A percentile compares a stretch with the other conserved stretches of the same genome.
These are phyloP conservation scores for Macaria liturata DNA, from an alignment of 2,888 invertebrate species.

Conservation along the genomic window DNA sequence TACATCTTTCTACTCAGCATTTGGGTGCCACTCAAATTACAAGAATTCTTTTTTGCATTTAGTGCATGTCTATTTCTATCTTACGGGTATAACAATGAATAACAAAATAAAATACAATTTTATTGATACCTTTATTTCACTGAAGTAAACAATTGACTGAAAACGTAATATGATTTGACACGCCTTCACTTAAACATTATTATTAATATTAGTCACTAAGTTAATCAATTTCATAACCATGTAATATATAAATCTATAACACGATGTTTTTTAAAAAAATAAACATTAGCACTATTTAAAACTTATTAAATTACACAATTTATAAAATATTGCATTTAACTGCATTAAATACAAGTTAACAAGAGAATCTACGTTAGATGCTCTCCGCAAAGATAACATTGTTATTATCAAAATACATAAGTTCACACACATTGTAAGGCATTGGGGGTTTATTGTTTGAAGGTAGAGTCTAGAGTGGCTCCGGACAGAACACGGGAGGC, in stretches of 20 bases:
- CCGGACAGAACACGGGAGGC: neutral
- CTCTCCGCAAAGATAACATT: conserved; percentile 74
- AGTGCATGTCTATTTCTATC: no score
- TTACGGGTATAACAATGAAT: no score
- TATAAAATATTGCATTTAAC: conserved; percentile 83
- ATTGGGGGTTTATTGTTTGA: conserved; percentile 77
- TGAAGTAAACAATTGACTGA: conserved; percentile 81
- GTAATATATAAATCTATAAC: conserved; percentile 80
- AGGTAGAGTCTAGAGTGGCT: conserved; percentile 44
- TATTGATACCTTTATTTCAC: conserved; percentile 78
- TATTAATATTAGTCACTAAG: conserved; percentile 67
- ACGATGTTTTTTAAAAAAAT: conserved; percentile 80
- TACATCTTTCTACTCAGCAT: no score
- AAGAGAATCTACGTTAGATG: conserved; percentile 70
- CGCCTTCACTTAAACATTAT: conserved; percentile 73
- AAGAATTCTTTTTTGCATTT: no score
- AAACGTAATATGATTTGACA: conserved; percentile 82
- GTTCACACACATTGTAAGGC: conserved; percentile 78
- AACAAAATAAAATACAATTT: conserved; percentile 39
- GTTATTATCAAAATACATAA: conserved; percentile 79
- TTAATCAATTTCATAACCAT: conserved; percentile 79
- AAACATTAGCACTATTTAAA: conserved; percentile 82
- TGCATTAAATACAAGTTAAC: conserved; percentile 83
- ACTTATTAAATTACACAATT: conserved; percentile 81
- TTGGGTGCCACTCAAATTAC: no score